Conservation (phyloP, 2,113 vertebrate species). For the Pseudorasbora parva region DNA sequence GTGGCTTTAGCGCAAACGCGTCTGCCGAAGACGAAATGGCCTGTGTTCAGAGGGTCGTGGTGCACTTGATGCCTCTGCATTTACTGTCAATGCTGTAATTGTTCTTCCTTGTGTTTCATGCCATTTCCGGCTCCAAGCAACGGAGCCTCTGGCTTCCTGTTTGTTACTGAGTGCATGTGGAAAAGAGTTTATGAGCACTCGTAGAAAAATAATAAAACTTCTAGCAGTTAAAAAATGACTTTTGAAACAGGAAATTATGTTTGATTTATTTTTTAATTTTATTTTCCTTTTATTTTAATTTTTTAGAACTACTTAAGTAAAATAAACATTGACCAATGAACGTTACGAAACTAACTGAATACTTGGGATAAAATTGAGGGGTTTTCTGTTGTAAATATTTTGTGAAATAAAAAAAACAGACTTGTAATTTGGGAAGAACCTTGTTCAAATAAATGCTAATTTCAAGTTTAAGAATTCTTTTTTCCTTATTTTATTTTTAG, state of each 20-base stretch:
- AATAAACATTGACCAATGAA: slow-evolving; percentile 51
- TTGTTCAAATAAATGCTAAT: slow-evolving; percentile 79
- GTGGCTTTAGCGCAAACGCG: slow-evolving; percentile 13
- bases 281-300: not conserved
- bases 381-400: slow-evolving; percentile 84
- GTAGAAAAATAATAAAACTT: slow-evolving; percentile 66
- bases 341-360: slow-evolving; percentile 46
- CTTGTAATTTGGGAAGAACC: slow-evolving; percentile 73
- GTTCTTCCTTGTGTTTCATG: slow-evolving; percentile 79
- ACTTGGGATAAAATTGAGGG: slow-evolving; percentile 59
- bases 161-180: slow-evolving; percentile 79
- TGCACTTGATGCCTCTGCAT: slow-evolving; percentile 41
- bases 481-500: slow-evolving; percentile 46
- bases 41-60: slow-evolving; percentile 25
- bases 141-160: slow-evolving; percentile 78
- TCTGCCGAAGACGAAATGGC: slow-evolving; percentile 19
- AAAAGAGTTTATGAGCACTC: slow-evolving; percentile 74
- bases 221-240: slow-evolving; percentile 53
- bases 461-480: slow-evolving; percentile 59
- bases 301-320: slow-evolving; percentile 38
- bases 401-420: slow-evolving; percentile 78
- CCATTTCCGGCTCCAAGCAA: slow-evolving; percentile 80
- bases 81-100: slow-evolving; percentile 72
- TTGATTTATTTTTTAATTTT: not conserved
- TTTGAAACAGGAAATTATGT: slow-evolving; percentile 65